Evolutionary conservation across 2,113 vertebrate genomes (phyloP).

Genomic region (Typhlomys cinereus): DNA sequence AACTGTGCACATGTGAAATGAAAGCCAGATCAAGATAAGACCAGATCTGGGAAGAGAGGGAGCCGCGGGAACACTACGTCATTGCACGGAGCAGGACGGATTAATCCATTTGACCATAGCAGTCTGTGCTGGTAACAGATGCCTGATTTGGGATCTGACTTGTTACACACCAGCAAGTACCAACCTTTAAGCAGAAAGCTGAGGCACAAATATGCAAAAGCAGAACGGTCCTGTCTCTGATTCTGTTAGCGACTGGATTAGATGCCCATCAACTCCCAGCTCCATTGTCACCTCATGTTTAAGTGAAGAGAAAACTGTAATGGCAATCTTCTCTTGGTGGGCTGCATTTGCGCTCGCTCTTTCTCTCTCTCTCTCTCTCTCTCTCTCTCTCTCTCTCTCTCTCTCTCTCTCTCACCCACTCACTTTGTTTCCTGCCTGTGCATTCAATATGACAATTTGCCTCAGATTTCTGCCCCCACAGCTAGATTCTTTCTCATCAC

Average conservation of each 20-base stretch:
- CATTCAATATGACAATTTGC: fast-evolving
- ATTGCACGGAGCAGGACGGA: fast-evolving
- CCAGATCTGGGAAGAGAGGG: not conserved
- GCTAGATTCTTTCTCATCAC: not conserved
- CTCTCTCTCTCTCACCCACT: too few species aligned
- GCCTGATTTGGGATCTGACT: not conserved
- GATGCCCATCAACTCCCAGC: not conserved
- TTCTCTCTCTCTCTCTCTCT: too few species aligned
- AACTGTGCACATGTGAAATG: not conserved
- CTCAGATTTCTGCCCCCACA: not conserved
- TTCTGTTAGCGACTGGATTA: not conserved
- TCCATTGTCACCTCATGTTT: not conserved
- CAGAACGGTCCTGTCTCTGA: not conserved
- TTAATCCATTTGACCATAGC: not conserved
- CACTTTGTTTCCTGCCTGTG: not conserved
- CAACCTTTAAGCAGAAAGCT: not conserved
- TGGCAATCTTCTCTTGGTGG: too few species aligned
- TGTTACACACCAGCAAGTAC: not conserved
- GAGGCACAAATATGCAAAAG: not conserved
- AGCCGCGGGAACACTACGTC: not conserved
- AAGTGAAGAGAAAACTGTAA: not conserved
- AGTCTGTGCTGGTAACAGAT: not conserved
- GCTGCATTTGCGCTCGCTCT: too few species aligned
- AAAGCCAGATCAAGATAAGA: slow-evolving; percentile 24
- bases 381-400: too few species aligned